Evolutionary conservation across 2,113 vertebrate species (phyloP).

Genomic region (Nibea albiflora): DNA sequence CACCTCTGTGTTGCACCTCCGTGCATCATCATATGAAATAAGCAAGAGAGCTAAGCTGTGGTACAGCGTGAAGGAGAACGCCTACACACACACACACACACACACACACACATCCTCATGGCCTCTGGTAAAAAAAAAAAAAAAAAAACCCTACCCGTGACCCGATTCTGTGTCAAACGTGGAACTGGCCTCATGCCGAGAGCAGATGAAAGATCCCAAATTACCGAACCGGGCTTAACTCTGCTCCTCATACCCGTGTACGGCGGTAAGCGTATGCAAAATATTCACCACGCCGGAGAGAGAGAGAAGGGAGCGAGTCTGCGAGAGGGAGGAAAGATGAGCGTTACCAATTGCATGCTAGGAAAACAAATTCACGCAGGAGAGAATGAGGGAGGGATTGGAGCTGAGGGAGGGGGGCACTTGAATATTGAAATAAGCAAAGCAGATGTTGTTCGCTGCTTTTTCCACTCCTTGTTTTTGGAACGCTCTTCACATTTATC

Average conservation of each 20-base stretch:
- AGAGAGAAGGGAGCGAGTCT: conserved; percentile 35
- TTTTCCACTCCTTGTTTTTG: conserved; percentile 76
- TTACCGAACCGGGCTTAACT: conserved; percentile 69
- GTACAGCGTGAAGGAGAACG: conserved; percentile 55
- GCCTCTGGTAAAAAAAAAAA: conserved; percentile 44
- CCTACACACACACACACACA: conserved; percentile 46
- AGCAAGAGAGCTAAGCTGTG: conserved; percentile 64
- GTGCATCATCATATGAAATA: conserved; percentile 64
- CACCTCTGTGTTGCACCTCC: conserved; percentile 67
- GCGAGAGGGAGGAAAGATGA: conserved; percentile 54
- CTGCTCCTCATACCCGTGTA: conserved; percentile 22
- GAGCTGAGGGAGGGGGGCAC: conserved; percentile 26
- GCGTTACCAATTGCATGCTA: conserved; percentile 75
- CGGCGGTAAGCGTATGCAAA: conserved; percentile 73
- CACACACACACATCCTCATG: conserved; percentile 38
- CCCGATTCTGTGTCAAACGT: conserved; percentile 49
- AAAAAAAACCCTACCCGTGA: conserved; percentile 46
- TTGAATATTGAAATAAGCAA: conserved; percentile 81
- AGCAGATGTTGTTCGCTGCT: conserved; percentile 70
- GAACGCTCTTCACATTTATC: conserved; percentile 77
- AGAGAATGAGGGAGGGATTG: conserved; percentile 57
- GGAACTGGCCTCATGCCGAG: conserved; percentile 53
- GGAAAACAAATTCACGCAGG: conserved; percentile 75
- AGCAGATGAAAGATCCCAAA: conserved; percentile 72
- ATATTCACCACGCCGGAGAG: conserved; percentile 50